Evolutionary conservation across 2,797 vertebrate species (phyloP).

Genomic region (Myotis pilosus): DNA sequence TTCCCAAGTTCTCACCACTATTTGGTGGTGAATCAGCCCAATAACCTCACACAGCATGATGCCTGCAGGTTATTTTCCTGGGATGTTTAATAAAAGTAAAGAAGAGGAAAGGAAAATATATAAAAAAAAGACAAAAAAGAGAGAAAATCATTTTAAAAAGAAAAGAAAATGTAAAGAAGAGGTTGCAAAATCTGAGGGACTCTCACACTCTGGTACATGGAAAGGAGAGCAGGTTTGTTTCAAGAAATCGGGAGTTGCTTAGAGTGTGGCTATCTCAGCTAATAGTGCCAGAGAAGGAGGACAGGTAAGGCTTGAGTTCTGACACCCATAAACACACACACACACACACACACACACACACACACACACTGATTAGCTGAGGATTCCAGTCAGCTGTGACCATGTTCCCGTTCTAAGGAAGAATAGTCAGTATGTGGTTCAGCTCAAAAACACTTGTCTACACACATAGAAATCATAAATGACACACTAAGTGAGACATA

Average conservation of each 20-base stretch:
- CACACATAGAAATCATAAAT: not conserved
- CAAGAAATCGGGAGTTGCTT: not conserved
- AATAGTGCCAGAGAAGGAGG: not conserved
- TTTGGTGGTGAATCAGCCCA: not conserved
- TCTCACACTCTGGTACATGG: not conserved
- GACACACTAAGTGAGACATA: not conserved
- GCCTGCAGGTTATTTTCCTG: too few relatives aligned
- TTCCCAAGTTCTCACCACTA: not conserved
- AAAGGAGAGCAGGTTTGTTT: not conserved
- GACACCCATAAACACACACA: not conserved
- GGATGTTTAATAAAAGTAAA: too few relatives aligned
- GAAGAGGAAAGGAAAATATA: too few relatives aligned
- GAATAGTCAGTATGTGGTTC: not conserved
- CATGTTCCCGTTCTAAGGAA: not conserved
- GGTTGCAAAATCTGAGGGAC: not conserved
- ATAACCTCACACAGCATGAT: not conserved
- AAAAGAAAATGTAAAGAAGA: too few relatives aligned
- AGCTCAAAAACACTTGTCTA: not conserved
- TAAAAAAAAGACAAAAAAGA: too few relatives aligned
- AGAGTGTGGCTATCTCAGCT: not conserved
- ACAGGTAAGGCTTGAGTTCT: not conserved
- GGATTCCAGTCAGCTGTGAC: not conserved
- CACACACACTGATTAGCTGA: not conserved
- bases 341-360: not conserved
- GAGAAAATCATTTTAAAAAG: too few relatives aligned